These are phyloP conservation scores for Polyboroides typus DNA, from an alignment of 2,797 vertebrate species.

Conservation along the genomic window DNA sequence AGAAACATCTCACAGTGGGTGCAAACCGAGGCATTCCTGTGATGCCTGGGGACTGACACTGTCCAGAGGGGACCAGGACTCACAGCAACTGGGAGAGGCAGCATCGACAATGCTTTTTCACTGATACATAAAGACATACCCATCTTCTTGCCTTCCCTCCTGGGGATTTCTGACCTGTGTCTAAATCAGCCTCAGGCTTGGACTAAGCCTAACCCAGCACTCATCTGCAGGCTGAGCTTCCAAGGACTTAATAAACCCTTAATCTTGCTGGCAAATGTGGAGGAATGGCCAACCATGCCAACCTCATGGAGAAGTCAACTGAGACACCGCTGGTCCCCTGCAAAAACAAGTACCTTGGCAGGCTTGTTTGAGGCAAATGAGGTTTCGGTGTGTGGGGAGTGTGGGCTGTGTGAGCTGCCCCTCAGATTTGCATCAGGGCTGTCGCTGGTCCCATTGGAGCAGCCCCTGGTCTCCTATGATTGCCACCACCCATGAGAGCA, in stretches of 20 bases:
- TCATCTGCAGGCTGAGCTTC: neutral
- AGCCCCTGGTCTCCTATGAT: neutral
- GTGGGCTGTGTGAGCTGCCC: neutral
- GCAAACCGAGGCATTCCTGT: neutral
- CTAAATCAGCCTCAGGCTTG: neutral
- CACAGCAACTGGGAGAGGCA: neutral
- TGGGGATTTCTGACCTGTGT: neutral
- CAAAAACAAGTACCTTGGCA: neutral
- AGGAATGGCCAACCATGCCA: neutral
- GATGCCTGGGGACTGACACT: neutral
- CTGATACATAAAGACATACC: neutral
- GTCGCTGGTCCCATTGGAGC: neutral
- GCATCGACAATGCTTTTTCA: neutral
- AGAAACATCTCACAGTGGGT: neutral
- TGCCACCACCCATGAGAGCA: neutral
- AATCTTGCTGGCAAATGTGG: accelerated
- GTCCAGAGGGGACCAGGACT: neutral
- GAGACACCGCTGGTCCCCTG: neutral
- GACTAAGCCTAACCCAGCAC: neutral
- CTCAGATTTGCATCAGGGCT: neutral
- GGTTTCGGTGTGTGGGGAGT: neutral
- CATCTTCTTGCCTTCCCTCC: neutral
- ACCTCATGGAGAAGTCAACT: neutral
- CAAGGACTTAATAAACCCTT: neutral
- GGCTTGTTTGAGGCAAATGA: neutral